These are phyloP conservation scores for Neotoxoptera formosana DNA, from an alignment of 1,140 invertebrate genomes.

Conservation along the genomic window DNA sequence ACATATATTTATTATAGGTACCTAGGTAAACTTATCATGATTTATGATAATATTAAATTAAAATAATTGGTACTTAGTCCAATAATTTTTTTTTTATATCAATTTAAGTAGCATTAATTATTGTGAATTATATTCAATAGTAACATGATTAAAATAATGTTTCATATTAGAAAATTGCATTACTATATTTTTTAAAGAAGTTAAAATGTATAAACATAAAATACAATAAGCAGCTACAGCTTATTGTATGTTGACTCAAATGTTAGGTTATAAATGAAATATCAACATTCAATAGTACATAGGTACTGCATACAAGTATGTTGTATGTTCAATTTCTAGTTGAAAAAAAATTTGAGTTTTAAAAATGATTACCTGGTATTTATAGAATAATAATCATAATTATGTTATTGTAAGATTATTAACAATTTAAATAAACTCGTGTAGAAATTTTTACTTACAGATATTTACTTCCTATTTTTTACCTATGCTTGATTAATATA, in stretches of 20 bases:
- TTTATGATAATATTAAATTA: constrained; percentile 7
- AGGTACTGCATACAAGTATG: too few relatives aligned
- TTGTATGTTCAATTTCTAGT: too few relatives aligned
- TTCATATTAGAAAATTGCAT: neutral
- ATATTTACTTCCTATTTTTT: neutral
- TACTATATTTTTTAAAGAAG: neutral
- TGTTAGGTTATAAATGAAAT: neutral
- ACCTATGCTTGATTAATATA: too few relatives aligned
- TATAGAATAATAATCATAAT: neutral
- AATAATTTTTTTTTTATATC: neutral
- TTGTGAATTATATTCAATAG: neutral
- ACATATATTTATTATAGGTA: neutral
- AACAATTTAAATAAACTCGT: too few relatives aligned
- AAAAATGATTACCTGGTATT: neutral
- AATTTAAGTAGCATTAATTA: constrained; percentile 5
- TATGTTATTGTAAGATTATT: too few relatives aligned
- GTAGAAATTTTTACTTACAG: neutral
- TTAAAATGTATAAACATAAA: neutral
- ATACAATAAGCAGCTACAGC: neutral
- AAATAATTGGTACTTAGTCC: neutral
- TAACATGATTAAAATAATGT: neutral
- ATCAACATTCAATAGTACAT: too few relatives aligned
- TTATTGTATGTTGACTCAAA: neutral
- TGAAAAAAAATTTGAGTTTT: too few relatives aligned
- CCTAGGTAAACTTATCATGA: neutral